Conservation (phyloP, 2,797 vertebrate species). For the Acanthiza pusilla region DNA sequence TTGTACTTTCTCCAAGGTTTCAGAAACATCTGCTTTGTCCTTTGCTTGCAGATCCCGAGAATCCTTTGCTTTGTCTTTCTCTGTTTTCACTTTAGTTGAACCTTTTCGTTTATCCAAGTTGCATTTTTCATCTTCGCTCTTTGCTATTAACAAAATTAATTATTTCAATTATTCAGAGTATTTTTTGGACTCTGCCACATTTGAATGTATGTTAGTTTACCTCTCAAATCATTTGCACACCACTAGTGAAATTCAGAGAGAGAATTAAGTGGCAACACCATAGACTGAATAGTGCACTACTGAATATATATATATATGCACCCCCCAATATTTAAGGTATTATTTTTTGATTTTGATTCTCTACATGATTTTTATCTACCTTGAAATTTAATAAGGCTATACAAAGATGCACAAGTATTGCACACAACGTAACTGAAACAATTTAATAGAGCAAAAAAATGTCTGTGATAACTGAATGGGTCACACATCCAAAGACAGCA, state of each 20-base stretch:
- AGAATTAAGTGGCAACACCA: not conserved
- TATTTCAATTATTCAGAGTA: not conserved
- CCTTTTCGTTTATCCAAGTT: slow-evolving; percentile 75
- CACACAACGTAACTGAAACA: not conserved
- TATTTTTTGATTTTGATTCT: not conserved
- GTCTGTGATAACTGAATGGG: not conserved
- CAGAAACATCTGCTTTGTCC: slow-evolving; percentile 62
- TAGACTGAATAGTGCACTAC: accelerated
- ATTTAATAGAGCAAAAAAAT: not conserved
- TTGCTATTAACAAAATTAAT: slow-evolving; percentile 49
- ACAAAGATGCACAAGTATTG: not conserved
- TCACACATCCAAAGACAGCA: not conserved
- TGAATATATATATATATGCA: not conserved
- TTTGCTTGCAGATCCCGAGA: slow-evolving; percentile 56
- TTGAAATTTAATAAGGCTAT: not conserved
- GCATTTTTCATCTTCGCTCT: slow-evolving; percentile 66
- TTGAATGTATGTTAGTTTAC: not conserved
- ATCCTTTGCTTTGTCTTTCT: slow-evolving; percentile 62
- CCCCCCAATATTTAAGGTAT: not conserved
- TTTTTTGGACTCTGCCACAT: not conserved
- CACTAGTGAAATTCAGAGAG: not conserved
- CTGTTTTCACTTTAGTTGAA: slow-evolving; percentile 68
- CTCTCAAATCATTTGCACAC: not conserved
- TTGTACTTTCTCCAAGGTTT: slow-evolving; percentile 60
- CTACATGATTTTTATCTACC: not conserved